Evolutionary conservation across 2,113 vertebrate genomes (phyloP).

Genomic region (Cyphomyrus discorhynchus): DNA sequence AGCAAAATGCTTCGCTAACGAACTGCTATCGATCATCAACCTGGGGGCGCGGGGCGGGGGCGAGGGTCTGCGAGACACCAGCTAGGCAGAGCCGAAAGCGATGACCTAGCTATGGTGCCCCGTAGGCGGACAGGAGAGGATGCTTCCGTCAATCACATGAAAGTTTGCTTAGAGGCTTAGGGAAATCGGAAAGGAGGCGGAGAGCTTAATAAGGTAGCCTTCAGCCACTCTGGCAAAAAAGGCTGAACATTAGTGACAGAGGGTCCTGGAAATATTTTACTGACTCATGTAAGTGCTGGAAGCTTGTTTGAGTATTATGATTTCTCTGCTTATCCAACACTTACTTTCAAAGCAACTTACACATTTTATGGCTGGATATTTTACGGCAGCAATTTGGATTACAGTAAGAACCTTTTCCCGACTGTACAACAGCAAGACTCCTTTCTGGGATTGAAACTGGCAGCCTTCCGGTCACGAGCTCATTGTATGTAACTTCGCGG

Average conservation of each 20-base stretch:
- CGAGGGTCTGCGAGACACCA: neutral
- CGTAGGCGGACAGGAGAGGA: neutral
- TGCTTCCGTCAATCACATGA: neutral
- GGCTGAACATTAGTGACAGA: neutral
- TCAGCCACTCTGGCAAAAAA: neutral
- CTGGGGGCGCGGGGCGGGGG: neutral
- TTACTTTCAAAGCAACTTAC: neutral
- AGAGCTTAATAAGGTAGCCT: neutral
- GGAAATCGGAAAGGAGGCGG: neutral
- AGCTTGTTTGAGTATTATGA: neutral
- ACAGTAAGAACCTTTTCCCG: neutral
- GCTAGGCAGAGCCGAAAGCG: neutral
- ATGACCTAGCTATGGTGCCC: neutral
- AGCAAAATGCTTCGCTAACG: neutral
- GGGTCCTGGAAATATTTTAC: conserved; percentile 1
- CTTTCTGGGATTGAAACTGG: neutral
- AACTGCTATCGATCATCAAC: neutral
- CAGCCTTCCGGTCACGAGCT: neutral
- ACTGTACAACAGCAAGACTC: neutral
- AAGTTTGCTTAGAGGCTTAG: neutral
- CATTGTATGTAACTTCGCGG: neutral
- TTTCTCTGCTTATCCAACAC: conserved; percentile 1
- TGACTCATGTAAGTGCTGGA: neutral
- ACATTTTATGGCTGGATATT: neutral
- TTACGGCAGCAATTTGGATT: neutral